Evolutionary conservation across 2,797 vertebrate genomes (phyloP), one percentile per base, ranked within the genome.

Genomic region (Rallus crepitans): DNA sequence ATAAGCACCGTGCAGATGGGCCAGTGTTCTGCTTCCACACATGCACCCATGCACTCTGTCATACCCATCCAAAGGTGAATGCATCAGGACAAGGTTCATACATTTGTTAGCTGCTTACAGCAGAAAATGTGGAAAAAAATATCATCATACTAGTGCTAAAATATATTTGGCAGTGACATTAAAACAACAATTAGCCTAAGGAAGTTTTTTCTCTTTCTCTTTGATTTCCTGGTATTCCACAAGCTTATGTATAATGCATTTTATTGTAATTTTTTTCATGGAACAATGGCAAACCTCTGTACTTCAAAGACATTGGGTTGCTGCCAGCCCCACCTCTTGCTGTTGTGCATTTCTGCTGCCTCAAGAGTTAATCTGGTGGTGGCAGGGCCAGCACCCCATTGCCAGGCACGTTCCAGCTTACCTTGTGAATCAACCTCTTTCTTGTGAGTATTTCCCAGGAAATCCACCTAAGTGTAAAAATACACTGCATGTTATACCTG

Each of bases 391-490:
- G 56, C 0, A 0, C 13, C 23, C 12, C 70, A 4, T 3, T 30
- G 39, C 14, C 77, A 70, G 35, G 35, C 71, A 88, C 2, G 0
- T 35, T 82, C 56, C 64, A 48, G 48, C 52, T 85, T 69, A 45
- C 78, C 76, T 37, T 65, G n/a, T 55, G 84, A 56, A 70, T 23
- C 60, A 63, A 73, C 40, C 33, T 40, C 47, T 66, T 72, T 69
- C 19, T 6, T 53, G 27, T 70, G 48, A n/a, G 37, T 13, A 65
- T 18, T 50, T 42, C 63, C 6, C 5, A 66, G 45, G 55, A 94
- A 93, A 82, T 12, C 39, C 69, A 28, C 64, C 31, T 48, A 23
- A 27, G 59, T 90, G 55, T 85, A 37, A 40, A 96, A 94, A 65
- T 75, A 93, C 15, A 59, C 81, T 24, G 71, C 7, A 71, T 37